Evolutionary conservation across 1,140 invertebrate genomes (phyloP), one percentile per base, ranked within the genome.

Genomic region (Ceratosolen fusciceps): DNA sequence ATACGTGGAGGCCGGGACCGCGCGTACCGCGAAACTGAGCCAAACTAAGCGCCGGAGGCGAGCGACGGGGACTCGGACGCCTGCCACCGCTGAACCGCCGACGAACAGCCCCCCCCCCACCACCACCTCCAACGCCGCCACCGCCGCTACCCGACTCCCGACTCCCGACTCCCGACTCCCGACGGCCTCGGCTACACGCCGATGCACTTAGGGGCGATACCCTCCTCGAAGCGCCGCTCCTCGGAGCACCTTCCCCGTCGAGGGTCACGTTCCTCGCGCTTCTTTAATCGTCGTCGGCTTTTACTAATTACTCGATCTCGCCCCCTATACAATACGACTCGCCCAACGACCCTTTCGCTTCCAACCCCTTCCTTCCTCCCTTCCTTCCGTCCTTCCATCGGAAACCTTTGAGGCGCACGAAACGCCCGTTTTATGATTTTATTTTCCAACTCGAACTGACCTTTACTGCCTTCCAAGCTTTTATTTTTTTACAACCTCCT

Each of bases 1-100:
- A 52, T 19, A 43, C n/a, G 56, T n/a, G n/a, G n/a, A n/a, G 19
- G 1, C 31, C 26, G 62, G 47, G 67, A 83, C 81, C 83, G 82
- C 79, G 80, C 82, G 79, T 81, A 79, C 70, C 82, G 84, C 83
- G 79, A 82, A 83, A 76, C 79, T 79, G 77, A 85, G 82, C 81
- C 78, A 79, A 80, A 85, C 84, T 85, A 82, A 85, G 82, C 80
- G 79, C 26, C 58, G 16, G 43, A 29, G 26, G 31, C 26, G 7
- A 34, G 29, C 16, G 21, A 37, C 37, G 3, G 39, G n/a, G 1
- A n/a, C 2, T 19, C 58, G 21, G 65, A 4, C 34, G 76, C 80
- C 62, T 76, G 26, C 81, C 8, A 0, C 72, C 49, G 10, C 71
- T 78, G n/a, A n/a, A n/a, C n/a, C 67, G 49, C 34, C 74, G 1